Evolutionary conservation across 2,888 invertebrate genomes (phyloP).

Genomic region (Julus scandinavius): DNA sequence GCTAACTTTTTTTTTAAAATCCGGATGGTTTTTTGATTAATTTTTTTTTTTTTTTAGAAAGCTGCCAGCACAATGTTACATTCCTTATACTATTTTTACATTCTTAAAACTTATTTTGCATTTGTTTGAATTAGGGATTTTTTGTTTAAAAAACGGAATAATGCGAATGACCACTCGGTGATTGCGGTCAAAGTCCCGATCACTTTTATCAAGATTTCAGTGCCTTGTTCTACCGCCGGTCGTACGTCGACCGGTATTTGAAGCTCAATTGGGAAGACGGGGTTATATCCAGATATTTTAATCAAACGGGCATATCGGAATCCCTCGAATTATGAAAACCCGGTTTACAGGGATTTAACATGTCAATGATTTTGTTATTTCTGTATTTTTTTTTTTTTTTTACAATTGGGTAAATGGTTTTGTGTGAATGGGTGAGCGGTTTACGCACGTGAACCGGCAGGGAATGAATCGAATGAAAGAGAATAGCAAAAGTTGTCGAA

Average conservation of each 20-base stretch:
- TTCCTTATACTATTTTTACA: not conserved
- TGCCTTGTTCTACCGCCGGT: not conserved
- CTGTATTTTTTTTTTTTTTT: not conserved
- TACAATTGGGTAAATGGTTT: not conserved
- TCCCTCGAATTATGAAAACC: not conserved
- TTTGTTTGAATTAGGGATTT: not conserved
- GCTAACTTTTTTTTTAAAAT: not conserved
- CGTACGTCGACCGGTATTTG: not conserved
- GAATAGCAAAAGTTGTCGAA: not conserved
- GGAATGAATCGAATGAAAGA: not conserved
- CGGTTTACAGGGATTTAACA: not conserved
- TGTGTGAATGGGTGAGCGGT: not conserved
- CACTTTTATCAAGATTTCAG: constrained; percentile 7
- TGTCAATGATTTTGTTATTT: too few relatives aligned
- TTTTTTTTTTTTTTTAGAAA: not conserved
- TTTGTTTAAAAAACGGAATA: not conserved
- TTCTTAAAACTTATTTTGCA: not conserved
- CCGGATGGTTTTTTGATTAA: not conserved
- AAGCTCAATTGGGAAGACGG: not conserved
- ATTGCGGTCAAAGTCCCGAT: not conserved
- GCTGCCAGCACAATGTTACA: not conserved
- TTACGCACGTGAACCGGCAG: not conserved
- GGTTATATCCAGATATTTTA: not conserved
- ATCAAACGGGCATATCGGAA: not conserved
- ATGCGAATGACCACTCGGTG: not conserved